Base-by-base conservation (phyloP, 2,113 vertebrate species). In the Pomatorhinus ruficollis region DNA sequence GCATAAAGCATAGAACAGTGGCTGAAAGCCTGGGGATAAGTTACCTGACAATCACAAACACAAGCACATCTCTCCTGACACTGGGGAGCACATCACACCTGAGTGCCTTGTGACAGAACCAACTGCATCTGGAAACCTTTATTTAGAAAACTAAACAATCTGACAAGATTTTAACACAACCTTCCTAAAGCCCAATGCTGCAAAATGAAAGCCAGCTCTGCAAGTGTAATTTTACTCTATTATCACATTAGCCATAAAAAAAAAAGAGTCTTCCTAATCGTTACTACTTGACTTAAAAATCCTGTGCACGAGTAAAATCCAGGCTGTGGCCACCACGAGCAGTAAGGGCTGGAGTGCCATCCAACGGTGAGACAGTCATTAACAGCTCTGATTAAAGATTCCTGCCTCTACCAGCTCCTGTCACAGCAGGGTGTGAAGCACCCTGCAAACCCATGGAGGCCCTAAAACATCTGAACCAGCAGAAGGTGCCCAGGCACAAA, bases 341-440 rank as follows among this genome's bases (percentile, higher is more conserved):
- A 60, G 47, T 9, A 80, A 80, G 81, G 81, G 30, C 84, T 94
- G 77, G 30, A 94, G 78, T 88, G 94, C 94, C 95, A 97, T 78
- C 97, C 90, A 87, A 70, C 42, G 97, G 95, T 71, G 82, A 82
- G 22, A 61, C 1, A 17, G 52, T 28, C 54, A 66, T 19, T 28
- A 61, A 54, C 70, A 92, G 45, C 35, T 65, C 8, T 18, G 33
- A 60, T 40, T 37, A 23, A 6, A 52, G 42, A 72, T 40, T 69
- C 63, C 83, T 56, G 47, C 31, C 47, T 91, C 49, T 16, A 8
- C 17, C 27, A 57, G 74, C 72, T 79, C 47, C 70, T 49, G 75
- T 56, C 54, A 61, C 59, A 31, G 37, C 33, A 8, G 18, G 27
- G 28, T 6, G 25, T 28, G 15, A 71, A 44, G 66, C 22, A 54